Base-by-base conservation (phyloP, 2,113 vertebrate genomes). In the Poeciliopsis turrubarensis region DNA sequence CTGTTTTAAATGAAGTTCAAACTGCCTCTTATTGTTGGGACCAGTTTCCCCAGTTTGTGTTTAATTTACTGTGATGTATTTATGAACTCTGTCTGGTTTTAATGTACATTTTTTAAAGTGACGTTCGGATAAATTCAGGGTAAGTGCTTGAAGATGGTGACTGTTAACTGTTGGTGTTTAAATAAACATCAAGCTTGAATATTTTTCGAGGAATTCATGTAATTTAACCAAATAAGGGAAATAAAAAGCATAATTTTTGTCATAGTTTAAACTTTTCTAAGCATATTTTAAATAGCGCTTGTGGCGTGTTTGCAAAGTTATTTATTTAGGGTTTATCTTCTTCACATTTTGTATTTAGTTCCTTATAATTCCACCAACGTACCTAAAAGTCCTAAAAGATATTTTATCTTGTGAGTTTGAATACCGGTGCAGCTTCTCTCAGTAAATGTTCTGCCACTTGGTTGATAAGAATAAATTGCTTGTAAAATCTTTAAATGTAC, bases 51-150 rank as follows among this genome's bases (percentile, higher is more conserved):
- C 65, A 13, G 81, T 60, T 57, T 84, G 79, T 15, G 60, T 85
- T 51, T 79, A 80, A 89, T 75, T 89, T 89, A 86, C 82, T 88
- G 19, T 65, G 25, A 70, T n/a, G 7, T 87, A 84, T 91, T 92
- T 86, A 86, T 89, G 73, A 2, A 75, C 13, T 15, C 39, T 1
- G 17, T 29, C 29, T 62, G 31, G 32, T 73, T 73, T 82, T 66
- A 77, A 60, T 25, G 77, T 90, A 82, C 76, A 78, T 90, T 25
- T 25, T 57, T 25, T 83, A 22, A 51, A 69, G 60, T 30, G 34
- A 75, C 72, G 73, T 70, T 65, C 41, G 70, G 68, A 61, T 15
- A 22, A 75, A 62, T 31, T 63, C 51, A 65, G 72, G 51, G 51
- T 60, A 34, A 70, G 32, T 47, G 30, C 37, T 26, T 44, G 72